These are phyloP conservation scores for Mus spicilegus DNA, from an alignment of 2,113 vertebrate genomes.

Conservation along the genomic window DNA sequence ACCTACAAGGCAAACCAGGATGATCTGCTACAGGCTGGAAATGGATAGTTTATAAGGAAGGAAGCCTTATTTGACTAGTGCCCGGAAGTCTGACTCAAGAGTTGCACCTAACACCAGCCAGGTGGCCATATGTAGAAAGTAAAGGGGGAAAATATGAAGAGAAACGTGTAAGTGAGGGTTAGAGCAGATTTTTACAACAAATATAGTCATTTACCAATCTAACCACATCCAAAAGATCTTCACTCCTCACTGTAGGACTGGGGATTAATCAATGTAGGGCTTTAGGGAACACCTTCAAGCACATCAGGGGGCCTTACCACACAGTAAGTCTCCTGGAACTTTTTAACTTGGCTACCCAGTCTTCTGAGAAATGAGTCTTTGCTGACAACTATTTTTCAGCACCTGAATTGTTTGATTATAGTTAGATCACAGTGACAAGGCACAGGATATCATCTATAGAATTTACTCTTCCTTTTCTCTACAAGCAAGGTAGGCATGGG, in stretches of 20 bases:
- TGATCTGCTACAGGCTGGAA: neutral
- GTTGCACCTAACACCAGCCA: neutral
- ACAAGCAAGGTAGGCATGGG: no score
- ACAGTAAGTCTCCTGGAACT: rapidly evolving
- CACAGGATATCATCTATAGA: rapidly evolving
- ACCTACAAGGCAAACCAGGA: rapidly evolving
- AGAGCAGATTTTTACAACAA: neutral
- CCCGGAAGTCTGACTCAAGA: neutral
- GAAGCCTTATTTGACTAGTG: neutral
- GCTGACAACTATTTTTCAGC: rapidly evolving
- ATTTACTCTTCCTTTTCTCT: no score
- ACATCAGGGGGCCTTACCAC: neutral
- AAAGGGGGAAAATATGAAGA: neutral
- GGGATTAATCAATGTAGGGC: no score
- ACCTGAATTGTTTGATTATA: rapidly evolving
- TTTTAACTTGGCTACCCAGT: neutral
- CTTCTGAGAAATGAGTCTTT: neutral
- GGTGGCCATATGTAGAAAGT: neutral
- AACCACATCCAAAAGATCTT: rapidly evolving
- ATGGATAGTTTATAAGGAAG: neutral
- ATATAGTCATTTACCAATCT: neutral
- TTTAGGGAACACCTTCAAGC: no score
- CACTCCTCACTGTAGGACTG: rapidly evolving
- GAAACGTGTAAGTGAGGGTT: neutral
- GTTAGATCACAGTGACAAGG: neutral